phyloP scores from a whole-genome alignment of 2,113 vertebrate genomes.

The Microcebus tavaratra region DNA sequence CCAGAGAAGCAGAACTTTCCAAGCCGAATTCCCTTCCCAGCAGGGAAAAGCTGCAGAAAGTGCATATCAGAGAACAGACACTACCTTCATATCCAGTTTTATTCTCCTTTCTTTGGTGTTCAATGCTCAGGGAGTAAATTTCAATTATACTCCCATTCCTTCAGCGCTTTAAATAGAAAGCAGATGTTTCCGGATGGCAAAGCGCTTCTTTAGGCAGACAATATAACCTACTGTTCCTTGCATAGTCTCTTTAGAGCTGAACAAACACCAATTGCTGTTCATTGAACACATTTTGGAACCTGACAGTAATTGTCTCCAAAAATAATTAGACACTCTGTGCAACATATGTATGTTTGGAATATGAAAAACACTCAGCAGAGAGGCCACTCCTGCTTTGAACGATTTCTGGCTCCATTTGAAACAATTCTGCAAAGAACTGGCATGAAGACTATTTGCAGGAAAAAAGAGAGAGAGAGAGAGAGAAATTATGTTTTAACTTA shows the following conservation, averaged over 20 bases:
- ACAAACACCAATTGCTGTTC: conserved; percentile 72
- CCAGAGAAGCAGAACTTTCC: conserved; percentile 39
- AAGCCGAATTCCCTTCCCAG: not conserved
- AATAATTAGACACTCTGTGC: conserved; percentile 69
- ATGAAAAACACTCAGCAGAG: conserved; percentile 6
- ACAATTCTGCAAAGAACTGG: conserved; percentile 51
- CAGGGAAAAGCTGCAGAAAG: not conserved
- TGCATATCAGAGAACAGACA: conserved; percentile 30
- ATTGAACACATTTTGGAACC: conserved; percentile 67
- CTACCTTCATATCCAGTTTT: conserved; percentile 41
- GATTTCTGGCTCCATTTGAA: conserved; percentile 15
- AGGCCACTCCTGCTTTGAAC: not conserved
- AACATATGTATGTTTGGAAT: conserved; percentile 36
- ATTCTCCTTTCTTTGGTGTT: conserved; percentile 28
- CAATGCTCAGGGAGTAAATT: conserved; percentile 15
- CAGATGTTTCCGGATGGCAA: conserved; percentile 74
- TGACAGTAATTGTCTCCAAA: conserved; percentile 73
- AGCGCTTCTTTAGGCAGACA: conserved; percentile 59
- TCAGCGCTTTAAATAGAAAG: conserved; percentile 76
- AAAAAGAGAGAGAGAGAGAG: conserved; percentile 42
- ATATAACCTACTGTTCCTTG: conserved; percentile 64
- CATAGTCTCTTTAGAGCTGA: conserved; percentile 52
- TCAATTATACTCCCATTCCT: conserved; percentile 49
- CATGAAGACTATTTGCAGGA: not conserved
- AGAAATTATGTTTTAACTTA: conserved; percentile 45